These are phyloP conservation scores for Graphium colonna DNA, from an alignment of 2,888 invertebrate genomes.

Conservation along the genomic window DNA sequence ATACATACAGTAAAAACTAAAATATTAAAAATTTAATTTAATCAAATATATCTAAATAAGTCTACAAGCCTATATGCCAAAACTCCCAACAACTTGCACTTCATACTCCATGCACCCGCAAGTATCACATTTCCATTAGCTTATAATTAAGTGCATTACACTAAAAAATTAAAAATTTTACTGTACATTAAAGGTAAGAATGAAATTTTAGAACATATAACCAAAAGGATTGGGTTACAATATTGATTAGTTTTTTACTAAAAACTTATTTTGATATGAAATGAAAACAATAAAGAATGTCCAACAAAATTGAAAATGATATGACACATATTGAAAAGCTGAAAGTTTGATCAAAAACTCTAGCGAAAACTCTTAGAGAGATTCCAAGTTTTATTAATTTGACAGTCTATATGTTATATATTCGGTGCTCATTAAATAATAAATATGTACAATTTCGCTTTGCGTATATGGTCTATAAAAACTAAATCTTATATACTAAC, in stretches of 20 bases:
- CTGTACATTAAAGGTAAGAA: not conserved
- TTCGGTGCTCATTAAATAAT: conserved; percentile 49
- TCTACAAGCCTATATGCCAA: conserved; percentile 5
- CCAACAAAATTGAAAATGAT: not conserved
- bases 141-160: conserved; percentile 13
- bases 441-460: conserved; percentile 62
- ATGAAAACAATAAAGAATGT: no score
- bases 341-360: conserved; percentile 18
- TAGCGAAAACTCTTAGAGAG: conserved; percentile 60
- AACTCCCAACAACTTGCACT: conserved; percentile 15
- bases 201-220: no score
- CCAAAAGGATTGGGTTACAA: no score
- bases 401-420: conserved; percentile 68
- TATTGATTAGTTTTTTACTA: no score
- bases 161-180: not conserved
- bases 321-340: conserved; percentile 22
- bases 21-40: not conserved
- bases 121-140: conserved; percentile 21
- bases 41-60: not conserved
- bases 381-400: conserved; percentile 56
- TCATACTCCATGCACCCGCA: conserved; percentile 12
- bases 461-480: conserved; percentile 47
- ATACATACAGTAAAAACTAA: no score
- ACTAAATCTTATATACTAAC: conserved; percentile 27
- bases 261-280: no score